Evolutionary conservation across 2,113 vertebrate genomes (phyloP).

Genomic region (Nannospalax galili): DNA sequence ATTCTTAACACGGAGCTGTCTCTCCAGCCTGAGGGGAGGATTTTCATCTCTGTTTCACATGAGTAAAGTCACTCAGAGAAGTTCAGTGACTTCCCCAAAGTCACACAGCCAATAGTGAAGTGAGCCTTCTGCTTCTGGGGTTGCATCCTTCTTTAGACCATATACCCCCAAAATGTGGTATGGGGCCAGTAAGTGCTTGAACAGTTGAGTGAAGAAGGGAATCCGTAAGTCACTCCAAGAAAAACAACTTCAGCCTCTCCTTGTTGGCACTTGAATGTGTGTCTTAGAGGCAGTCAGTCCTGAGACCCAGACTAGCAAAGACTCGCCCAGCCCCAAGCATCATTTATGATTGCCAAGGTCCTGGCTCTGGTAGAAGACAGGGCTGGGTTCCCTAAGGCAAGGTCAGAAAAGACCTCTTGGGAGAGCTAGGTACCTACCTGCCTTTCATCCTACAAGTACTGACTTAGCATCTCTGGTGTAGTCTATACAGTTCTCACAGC

Average conservation of each 20-base stretch:
- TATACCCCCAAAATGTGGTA: rapidly evolving
- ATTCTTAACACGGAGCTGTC: too few relatives aligned
- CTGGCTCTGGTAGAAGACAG: neutral
- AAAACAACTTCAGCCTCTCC: neutral
- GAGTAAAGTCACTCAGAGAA: neutral
- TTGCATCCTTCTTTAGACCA: neutral
- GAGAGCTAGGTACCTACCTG: too few relatives aligned
- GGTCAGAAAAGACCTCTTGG: neutral
- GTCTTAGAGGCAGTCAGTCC: too few relatives aligned
- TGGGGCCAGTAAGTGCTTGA: too few relatives aligned
- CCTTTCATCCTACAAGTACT: too few relatives aligned
- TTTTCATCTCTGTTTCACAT: neutral
- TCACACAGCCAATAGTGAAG: neutral
- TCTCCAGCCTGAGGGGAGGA: too few relatives aligned
- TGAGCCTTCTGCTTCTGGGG: neutral
- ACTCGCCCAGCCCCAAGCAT: rapidly evolving
- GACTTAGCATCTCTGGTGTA: too few relatives aligned
- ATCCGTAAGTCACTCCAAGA: neutral
- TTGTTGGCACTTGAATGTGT: neutral
- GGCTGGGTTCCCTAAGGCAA: neutral
- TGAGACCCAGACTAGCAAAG: neutral
- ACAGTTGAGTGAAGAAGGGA: neutral
- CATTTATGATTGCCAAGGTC: too few relatives aligned
- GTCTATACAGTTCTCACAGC: too few relatives aligned
- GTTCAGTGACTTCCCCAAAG: neutral